phyloP scores from a whole-genome alignment of 2,113 vertebrate genomes.

The Fukomys damarensis region DNA sequence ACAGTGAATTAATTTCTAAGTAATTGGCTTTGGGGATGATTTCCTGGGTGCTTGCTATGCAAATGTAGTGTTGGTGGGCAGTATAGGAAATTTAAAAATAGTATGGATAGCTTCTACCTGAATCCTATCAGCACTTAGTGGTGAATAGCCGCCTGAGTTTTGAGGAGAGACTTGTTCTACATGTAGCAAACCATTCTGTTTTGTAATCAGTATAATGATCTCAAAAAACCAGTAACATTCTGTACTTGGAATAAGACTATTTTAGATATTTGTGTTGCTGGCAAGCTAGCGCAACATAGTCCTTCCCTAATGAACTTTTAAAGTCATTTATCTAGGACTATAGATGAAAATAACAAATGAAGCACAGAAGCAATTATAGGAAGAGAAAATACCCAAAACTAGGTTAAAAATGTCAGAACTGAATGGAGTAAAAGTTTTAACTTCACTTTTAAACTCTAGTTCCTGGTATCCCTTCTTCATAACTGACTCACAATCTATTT shows the following conservation, averaged over 20 bases:
- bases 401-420: constrained; percentile 51
- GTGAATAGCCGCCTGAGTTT: constrained; percentile 22
- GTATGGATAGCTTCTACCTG: background rate
- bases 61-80: background rate
- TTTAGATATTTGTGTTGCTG: constrained; percentile 10
- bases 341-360: constrained; percentile 46
- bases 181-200: background rate
- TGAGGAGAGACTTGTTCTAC: background rate
- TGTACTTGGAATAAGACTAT: constrained; percentile 9
- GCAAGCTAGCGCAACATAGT: background rate
- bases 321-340: constrained; percentile 40
- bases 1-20: background rate
- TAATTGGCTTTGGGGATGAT: background rate
- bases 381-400: constrained; percentile 20
- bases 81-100: background rate
- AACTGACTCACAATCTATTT: constrained; percentile 65
- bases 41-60: background rate
- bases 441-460: constrained; percentile 59
- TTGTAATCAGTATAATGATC: constrained; percentile 50
- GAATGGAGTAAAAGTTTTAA: constrained; percentile 51
- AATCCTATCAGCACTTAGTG: background rate
- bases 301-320: constrained; percentile 38
- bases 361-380: constrained; percentile 3
- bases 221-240: background rate
- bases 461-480: constrained; percentile 59